phyloP scores from a whole-genome alignment of 2,797 vertebrate genomes.

The Hypotaenidia philippensis region DNA sequence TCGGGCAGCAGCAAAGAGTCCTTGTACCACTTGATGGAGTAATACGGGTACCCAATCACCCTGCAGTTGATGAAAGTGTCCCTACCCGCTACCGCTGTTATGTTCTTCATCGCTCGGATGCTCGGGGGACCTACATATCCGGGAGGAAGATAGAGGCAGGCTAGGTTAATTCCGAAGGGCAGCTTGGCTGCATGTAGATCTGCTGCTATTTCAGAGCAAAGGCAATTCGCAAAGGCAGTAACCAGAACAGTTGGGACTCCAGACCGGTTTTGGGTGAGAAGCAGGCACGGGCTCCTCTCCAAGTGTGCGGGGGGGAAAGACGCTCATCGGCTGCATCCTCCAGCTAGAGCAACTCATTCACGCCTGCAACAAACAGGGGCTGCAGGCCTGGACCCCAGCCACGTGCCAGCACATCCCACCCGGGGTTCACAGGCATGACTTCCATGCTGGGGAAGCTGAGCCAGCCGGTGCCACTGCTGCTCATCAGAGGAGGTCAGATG shows the following conservation, averaged over 20 bases:
- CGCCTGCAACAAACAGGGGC: fast-evolving
- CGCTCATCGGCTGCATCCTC: fast-evolving
- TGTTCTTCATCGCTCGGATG: constrained; percentile 94
- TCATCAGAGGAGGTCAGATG: fast-evolving
- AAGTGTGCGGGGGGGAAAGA: fast-evolving
- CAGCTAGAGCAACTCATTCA: neutral
- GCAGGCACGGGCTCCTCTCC: neutral
- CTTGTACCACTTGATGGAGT: constrained; percentile 99
- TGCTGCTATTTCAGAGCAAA: neutral
- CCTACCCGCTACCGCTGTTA: constrained; percentile 95
- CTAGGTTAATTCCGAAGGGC: constrained; percentile 73
- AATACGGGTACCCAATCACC: constrained; percentile 98
- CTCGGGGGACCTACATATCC: constrained; percentile 88
- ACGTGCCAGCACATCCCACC: neutral
- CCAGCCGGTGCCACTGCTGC: neutral
- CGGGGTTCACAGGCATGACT: fast-evolving
- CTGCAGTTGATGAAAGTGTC: constrained; percentile 97
- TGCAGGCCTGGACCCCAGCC: fast-evolving
- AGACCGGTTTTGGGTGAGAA: neutral
- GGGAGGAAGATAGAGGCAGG: constrained; percentile 69
- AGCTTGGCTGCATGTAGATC: neutral
- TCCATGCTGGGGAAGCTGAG: neutral
- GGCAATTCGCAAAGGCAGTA: neutral
- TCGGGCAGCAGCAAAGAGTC: constrained; percentile 94
- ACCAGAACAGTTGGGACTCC: neutral